Percentiles rank a stretch among this genome's conserved stretches.
Evolutionary conservation across 1,140 invertebrate genomes (phyloP).

Genomic region (Euwallacea fornicatus): DNA sequence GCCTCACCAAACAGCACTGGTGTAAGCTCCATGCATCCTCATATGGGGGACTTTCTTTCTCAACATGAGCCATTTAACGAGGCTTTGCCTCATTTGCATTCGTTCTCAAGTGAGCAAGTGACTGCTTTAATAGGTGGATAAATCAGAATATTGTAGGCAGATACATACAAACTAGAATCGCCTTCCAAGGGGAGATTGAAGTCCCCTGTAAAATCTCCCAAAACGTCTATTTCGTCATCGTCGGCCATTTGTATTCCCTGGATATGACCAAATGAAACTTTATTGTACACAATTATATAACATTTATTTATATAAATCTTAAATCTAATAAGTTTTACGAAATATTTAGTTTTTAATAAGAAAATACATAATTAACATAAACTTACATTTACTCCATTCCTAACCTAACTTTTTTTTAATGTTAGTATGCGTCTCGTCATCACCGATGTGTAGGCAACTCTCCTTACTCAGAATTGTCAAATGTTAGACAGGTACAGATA

Average conservation of each 20-base stretch:
- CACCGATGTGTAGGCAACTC: no score
- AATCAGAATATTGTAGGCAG: background rate
- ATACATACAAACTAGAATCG: conserved; percentile 47
- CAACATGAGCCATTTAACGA: background rate
- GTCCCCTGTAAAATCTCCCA: conserved; percentile 53
- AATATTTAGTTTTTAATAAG: no score
- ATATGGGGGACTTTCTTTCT: background rate
- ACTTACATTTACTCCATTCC: no score
- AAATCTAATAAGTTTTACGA: no score
- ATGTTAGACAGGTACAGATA: no score
- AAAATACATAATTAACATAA: no score
- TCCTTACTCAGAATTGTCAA: no score
- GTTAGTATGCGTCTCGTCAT: no score
- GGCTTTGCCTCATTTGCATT: background rate
- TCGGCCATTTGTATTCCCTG: conserved; percentile 45
- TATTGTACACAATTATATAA: no score
- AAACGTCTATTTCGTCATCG: conserved; percentile 54
- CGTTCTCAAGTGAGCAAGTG: background rate
- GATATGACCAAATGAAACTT: no score
- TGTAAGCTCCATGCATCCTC: background rate
- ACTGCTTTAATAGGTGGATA: background rate
- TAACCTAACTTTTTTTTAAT: no score
- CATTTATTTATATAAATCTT: no score
- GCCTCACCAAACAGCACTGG: background rate
- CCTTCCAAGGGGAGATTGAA: conserved; percentile 48